A percentile compares a stretch with the other conserved stretches of the same genome.
Evolutionary conservation across 2,888 invertebrate genomes (phyloP).

Genomic region (Polydrusus cervinus): DNA sequence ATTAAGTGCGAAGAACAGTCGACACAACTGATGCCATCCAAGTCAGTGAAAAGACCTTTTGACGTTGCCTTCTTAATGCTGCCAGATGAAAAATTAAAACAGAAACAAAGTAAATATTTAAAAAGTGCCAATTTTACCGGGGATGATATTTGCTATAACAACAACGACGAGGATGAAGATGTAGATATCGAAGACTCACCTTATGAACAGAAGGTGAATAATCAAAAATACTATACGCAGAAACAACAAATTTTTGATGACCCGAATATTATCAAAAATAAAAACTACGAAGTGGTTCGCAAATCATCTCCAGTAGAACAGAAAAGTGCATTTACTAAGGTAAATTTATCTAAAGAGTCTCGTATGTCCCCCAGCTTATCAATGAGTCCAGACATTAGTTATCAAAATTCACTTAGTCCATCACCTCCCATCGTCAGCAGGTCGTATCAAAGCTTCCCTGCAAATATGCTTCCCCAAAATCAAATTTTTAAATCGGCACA

Average conservation of each 20-base stretch:
- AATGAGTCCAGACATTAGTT: slow-evolving; percentile 84
- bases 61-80: slow-evolving; percentile 93
- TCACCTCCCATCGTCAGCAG: slow-evolving; percentile 74
- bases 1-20: slow-evolving; percentile 68
- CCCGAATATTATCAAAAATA: slow-evolving; percentile 71
- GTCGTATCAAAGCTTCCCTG: slow-evolving; percentile 69
- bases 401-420: slow-evolving; percentile 86
- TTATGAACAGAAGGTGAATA: slow-evolving; percentile 57
- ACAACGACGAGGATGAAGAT: slow-evolving; percentile 67
- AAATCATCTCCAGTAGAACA: slow-evolving; percentile 71
- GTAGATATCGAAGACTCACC: slow-evolving; percentile 65
- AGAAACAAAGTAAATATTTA: slow-evolving; percentile 76
- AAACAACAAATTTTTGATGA: slow-evolving; percentile 78
- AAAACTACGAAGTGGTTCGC: slow-evolving; percentile 70
- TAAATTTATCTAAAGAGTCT: slow-evolving; percentile 72
- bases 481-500: slow-evolving; percentile 75
- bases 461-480: slow-evolving; percentile 72
- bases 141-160: slow-evolving; percentile 56
- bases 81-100: slow-evolving; percentile 86
- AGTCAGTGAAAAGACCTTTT: slow-evolving; percentile 84
- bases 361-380: slow-evolving; percentile 80
- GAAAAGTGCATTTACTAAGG: slow-evolving; percentile 91
- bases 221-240: slow-evolving; percentile 66
- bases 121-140: slow-evolving; percentile 72
- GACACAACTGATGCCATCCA: slow-evolving; percentile 65